A percentile compares a stretch with the other conserved stretches of the same genome.
phyloP scores from a whole-genome alignment of 2,797 vertebrate genomes.

The Gallinago solitaria region DNA sequence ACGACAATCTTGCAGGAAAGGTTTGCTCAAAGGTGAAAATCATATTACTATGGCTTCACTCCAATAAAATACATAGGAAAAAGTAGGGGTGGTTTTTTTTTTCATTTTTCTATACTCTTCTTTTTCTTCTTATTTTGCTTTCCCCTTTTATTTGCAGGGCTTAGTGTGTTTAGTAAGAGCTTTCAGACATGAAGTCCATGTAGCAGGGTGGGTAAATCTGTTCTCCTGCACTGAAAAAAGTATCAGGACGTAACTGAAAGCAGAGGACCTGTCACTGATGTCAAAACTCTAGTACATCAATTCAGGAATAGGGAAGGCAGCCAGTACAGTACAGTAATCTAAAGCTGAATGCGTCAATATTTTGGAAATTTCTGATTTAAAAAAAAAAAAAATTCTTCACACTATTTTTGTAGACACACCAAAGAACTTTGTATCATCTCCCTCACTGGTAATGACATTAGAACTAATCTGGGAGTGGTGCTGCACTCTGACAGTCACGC shows the following conservation, averaged over 20 bases:
- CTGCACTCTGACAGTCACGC: not conserved
- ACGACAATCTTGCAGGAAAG: not conserved
- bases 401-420: not conserved
- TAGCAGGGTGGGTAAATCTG: not conserved
- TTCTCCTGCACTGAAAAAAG: not conserved
- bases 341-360: not conserved
- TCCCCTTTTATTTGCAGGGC: not conserved
- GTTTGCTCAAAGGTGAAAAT: not conserved
- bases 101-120: not conserved
- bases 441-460: too few species aligned
- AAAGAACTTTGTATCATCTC: not conserved
- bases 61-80: not conserved
- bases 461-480: not conserved
- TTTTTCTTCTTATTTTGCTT: not conserved
- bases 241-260: not conserved
- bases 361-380: not conserved
- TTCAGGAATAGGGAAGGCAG: not conserved
- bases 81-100: not conserved
- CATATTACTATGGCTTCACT: not conserved
- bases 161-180: not conserved
- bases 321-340: not conserved
- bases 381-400: not conserved
- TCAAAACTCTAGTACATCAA: not conserved
- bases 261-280: not conserved
- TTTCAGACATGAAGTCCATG: accelerated